Percentiles rank a stretch among this genome's conserved stretches.
phyloP scores from a whole-genome alignment of 2,113 vertebrate genomes.

The Tretioscincus oriximinensis region DNA sequence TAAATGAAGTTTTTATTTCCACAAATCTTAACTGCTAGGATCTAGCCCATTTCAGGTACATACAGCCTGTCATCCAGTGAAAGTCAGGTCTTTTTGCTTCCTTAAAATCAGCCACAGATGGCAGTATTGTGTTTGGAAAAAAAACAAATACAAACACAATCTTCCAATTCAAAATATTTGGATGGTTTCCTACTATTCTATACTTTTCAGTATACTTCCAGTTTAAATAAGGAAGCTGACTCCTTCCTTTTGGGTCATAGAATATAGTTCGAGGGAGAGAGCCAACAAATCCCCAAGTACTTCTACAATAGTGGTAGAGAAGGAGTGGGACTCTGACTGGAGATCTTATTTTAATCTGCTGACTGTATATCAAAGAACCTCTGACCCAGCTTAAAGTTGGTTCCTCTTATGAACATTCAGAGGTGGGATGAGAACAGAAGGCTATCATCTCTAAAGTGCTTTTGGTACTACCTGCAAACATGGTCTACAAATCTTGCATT shows the following conservation, averaged over 20 bases:
- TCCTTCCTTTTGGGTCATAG: not conserved
- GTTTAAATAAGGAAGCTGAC: not conserved
- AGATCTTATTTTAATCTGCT: too few species aligned
- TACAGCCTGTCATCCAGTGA: not conserved
- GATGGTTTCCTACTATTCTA: not conserved
- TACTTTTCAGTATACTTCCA: not conserved
- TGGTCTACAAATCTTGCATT: too few species aligned
- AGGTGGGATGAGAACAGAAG: too few species aligned
- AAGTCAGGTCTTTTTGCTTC: not conserved
- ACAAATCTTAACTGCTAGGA: not conserved
- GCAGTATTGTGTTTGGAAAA: slow-evolving; percentile 10
- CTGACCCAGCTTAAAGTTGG: too few species aligned
- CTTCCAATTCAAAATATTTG: not conserved
- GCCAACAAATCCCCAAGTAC: not conserved
- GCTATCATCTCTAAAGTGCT: too few species aligned
- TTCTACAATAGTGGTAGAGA: too few species aligned
- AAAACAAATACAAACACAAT: not conserved
- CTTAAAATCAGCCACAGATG: slow-evolving; percentile 22
- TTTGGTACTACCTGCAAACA: too few species aligned
- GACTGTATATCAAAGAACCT: too few species aligned
- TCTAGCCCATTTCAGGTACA: not conserved
- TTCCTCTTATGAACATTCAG: too few species aligned
- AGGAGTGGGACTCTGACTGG: too few species aligned
- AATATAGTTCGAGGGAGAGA: not conserved
- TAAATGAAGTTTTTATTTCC: not conserved